Percentiles rank a stretch among this genome's conserved stretches.
phyloP scores from a whole-genome alignment of 2,797 vertebrate species.

The Dipus sagitta region DNA sequence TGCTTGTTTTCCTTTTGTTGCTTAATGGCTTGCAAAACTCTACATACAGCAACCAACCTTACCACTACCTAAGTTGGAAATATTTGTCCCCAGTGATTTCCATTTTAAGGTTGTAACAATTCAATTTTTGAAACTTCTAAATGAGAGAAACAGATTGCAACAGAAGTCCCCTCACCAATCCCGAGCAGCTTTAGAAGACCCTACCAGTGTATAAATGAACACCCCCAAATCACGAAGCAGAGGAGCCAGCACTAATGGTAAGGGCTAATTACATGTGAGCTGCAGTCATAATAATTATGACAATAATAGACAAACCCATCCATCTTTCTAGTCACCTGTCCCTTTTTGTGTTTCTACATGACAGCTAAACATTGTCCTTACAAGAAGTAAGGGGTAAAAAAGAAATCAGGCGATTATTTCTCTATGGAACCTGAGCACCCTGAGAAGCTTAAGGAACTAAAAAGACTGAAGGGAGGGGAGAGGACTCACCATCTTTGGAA shows the following conservation, averaged over 20 bases:
- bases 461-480: not conserved
- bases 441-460: conserved; percentile 32
- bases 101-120: conserved; percentile 24
- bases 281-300: not conserved
- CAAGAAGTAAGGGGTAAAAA: not conserved
- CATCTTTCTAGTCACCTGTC: not conserved
- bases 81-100: not conserved
- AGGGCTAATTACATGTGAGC: not conserved
- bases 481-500: conserved; percentile 64
- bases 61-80: not conserved
- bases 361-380: not conserved
- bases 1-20: conserved; percentile 17
- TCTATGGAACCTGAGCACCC: not conserved
- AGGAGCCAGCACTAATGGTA: not conserved
- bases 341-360: not conserved
- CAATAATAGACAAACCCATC: not conserved
- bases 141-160: conserved; percentile 3
- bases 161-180: not conserved
- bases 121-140: conserved; percentile 58
- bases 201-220: not conserved
- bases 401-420: not conserved
- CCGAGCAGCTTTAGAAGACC: not conserved
- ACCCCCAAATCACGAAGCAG: not conserved
- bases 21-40: not conserved
- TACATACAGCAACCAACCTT: not conserved